Base-by-base conservation (phyloP, 2,888 invertebrate genomes). In the Amiota mariae region DNA sequence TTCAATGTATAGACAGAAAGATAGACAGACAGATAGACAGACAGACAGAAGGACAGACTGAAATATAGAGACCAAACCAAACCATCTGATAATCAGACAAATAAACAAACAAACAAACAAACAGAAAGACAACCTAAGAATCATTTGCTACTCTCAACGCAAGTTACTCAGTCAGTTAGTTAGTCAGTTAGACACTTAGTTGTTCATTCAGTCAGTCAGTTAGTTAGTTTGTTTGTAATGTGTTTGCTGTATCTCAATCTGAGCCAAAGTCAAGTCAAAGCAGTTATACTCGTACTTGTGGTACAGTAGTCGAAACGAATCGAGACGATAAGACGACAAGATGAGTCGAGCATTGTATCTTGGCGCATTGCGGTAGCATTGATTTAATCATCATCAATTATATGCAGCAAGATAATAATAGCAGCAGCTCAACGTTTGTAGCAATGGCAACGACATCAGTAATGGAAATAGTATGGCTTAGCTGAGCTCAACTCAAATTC, bases 321-420 rank as follows among this genome's bases (percentile, higher is more conserved):
- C 36, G 36, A 36, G 36, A 36, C 36, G 36, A 36, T 36, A 36
- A 36, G 36, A 36, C 36, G 36, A 36, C 36, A 36, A 36, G 36
- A 36, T 36, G 36, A 36, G 36, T 36, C 2, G 36, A 36, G 36
- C 3, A 36, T 36, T 36, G 36, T 36, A 36, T 36, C 36, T 36
- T 70, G 75, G 84, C 85, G 87, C 85, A 85, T 83, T 85, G 84
- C 87, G 79, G 87, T 88, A 88, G 88, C 89, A 87, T 87, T 87
- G 88, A 88, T 88, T 88, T 89, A 89, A 88, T 88, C 88, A 84
- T 84, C 87, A 87, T 88, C 89, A 88, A 88, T 88, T 88, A 88
- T 85, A 85, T 85, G 85, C 85, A 79, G 85, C 81, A 81, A 85
- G 87, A 83, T 87, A 86, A 85, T 85, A 87, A 54, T 13, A 48